Evolutionary conservation across 2,113 vertebrate species (phyloP).

Genomic region (Cricetomys ansorgei): DNA sequence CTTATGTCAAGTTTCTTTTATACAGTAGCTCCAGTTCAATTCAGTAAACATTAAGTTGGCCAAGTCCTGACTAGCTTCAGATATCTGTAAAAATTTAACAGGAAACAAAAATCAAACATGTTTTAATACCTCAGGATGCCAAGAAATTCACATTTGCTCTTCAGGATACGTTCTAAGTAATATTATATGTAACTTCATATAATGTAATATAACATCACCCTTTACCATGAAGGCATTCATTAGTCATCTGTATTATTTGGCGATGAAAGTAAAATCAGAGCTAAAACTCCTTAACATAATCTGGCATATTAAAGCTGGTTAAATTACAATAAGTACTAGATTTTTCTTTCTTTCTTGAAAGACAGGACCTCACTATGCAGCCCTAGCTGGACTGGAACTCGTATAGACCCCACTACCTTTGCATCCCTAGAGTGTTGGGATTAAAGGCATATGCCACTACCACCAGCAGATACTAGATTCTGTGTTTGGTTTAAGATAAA

Average conservation of each 20-base stretch:
- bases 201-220: neutral
- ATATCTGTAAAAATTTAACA: neutral
- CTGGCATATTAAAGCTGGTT: neutral
- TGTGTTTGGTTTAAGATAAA: neutral
- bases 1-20: neutral
- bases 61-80: neutral
- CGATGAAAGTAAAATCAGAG: slow-evolving; percentile 32
- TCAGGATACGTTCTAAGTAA: neutral
- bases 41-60: slow-evolving; percentile 23
- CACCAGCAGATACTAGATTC: neutral
- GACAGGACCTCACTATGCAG: neutral
- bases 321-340: neutral
- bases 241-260: neutral
- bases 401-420: neutral
- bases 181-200: neutral
- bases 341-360: neutral
- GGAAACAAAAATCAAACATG: slow-evolving; percentile 32
- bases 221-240: neutral
- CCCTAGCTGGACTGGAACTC: neutral
- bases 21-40: neutral
- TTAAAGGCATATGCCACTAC: neutral
- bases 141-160: slow-evolving; percentile 38
- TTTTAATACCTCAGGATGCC: neutral
- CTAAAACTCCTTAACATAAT: neutral
- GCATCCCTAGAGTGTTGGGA: too few relatives aligned